phyloP scores from a whole-genome alignment of 2,797 vertebrate species.

The Calcarius lapponicus region DNA sequence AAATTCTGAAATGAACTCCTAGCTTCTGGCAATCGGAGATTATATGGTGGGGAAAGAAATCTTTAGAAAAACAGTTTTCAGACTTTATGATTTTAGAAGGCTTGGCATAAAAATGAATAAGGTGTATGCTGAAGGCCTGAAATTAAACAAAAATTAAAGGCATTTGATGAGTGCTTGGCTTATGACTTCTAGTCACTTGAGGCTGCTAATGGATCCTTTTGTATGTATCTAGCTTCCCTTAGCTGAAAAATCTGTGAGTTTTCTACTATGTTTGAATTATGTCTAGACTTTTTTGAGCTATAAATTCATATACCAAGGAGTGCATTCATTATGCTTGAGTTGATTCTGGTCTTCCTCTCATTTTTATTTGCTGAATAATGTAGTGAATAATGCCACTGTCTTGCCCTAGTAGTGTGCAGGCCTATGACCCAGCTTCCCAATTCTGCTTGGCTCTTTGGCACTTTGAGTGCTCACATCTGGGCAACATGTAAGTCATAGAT shows the following conservation, averaged over 20 bases:
- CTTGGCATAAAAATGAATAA: not conserved
- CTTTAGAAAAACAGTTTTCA: not conserved
- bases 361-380: not conserved
- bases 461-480: not conserved
- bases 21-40: not conserved
- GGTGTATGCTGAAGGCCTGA: not conserved
- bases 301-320: not conserved
- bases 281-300: not conserved
- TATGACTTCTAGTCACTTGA: not conserved
- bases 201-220: not conserved
- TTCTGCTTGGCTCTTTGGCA: not conserved
- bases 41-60: not conserved
- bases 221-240: not conserved
- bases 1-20: not conserved
- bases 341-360: not conserved
- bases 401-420: not conserved
- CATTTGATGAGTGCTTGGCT: not conserved
- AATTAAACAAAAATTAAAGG: not conserved
- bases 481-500: not conserved
- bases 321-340: not conserved
- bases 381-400: not conserved
- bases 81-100: not conserved
- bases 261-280: not conserved
- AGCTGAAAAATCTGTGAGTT: not conserved
- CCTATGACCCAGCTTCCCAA: not conserved